These are phyloP conservation scores for Pherbina coryleti DNA, from an alignment of 2,888 invertebrate genomes.

Conservation along the genomic window DNA sequence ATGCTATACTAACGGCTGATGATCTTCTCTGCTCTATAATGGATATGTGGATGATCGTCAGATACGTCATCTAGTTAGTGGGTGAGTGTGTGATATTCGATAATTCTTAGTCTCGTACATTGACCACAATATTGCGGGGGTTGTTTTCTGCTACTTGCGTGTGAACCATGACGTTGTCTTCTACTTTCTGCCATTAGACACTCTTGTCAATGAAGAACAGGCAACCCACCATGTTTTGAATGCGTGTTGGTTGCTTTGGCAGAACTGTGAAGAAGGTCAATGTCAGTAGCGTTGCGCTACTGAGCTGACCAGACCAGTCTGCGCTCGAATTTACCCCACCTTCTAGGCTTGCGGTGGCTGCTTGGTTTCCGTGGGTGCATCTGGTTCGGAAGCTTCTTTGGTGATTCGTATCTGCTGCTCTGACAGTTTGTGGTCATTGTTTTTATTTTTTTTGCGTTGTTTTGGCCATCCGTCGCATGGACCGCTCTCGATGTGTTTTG, in stretches of 20 bases:
- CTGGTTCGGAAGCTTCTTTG: slow-evolving; percentile 17
- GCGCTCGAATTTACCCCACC: neutral
- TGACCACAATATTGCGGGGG: slow-evolving; percentile 57
- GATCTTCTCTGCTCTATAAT: slow-evolving; percentile 10
- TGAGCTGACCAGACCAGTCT: neutral
- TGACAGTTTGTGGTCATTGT: neutral
- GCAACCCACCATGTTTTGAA: neutral
- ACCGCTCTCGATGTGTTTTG: neutral
- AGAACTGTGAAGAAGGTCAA: slow-evolving; percentile 26
- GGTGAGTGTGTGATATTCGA: neutral
- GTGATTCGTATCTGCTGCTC: slow-evolving; percentile 2
- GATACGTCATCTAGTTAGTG: slow-evolving; percentile 29
- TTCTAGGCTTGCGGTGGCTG: neutral
- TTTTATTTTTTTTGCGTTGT: neutral
- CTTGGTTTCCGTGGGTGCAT: slow-evolving; percentile 16
- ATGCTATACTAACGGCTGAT: neutral
- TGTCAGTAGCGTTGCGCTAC: slow-evolving; percentile 16
- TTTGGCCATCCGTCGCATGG: neutral
- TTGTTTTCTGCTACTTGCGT: slow-evolving; percentile 48
- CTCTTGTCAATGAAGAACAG: neutral
- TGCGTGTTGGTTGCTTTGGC: neutral
- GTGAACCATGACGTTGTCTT: neutral
- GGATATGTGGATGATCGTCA: slow-evolving; percentile 31
- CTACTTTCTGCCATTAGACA: neutral
- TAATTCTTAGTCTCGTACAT: slow-evolving; percentile 7